These are phyloP conservation scores for Catostomus latipinnis DNA, from an alignment of 2,797 vertebrate genomes.

Conservation along the genomic window DNA sequence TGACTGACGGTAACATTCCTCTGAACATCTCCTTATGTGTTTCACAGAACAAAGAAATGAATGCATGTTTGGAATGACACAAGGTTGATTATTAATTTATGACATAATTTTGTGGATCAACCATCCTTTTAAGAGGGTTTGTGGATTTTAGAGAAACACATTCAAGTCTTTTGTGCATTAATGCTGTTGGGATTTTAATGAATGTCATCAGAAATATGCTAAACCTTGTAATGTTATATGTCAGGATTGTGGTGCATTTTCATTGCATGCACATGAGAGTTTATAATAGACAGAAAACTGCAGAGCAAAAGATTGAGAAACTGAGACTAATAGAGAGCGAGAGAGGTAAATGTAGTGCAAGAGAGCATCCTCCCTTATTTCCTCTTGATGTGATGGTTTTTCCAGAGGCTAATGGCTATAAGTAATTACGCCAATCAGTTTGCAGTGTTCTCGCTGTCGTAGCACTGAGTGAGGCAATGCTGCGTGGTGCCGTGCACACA, in stretches of 20 bases:
- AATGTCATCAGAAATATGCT: neutral
- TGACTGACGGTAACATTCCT: too few relatives aligned
- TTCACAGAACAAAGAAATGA: too few relatives aligned
- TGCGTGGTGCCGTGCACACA: neutral
- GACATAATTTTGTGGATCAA: too few relatives aligned
- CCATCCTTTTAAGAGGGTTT: too few relatives aligned
- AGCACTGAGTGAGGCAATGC: neutral
- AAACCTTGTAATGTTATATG: neutral
- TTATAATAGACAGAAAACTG: slow-evolving; percentile 23
- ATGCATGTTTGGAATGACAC: too few relatives aligned
- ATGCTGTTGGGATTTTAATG: neutral
- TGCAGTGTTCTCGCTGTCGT: slow-evolving; percentile 39
- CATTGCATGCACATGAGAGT: neutral
- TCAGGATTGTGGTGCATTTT: neutral
- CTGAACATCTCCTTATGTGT: too few relatives aligned
- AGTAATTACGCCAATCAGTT: slow-evolving; percentile 77
- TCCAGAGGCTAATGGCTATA: slow-evolving; percentile 76
- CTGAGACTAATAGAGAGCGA: neutral
- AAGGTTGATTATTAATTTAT: too few relatives aligned
- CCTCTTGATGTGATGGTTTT: slow-evolving; percentile 47
- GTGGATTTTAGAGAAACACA: neutral
- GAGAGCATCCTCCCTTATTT: slow-evolving; percentile 16
- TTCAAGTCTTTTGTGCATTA: neutral
- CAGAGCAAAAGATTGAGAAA: neutral
- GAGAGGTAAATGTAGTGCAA: too few relatives aligned